These are phyloP conservation scores for Columbina picui DNA, from an alignment of 2,113 vertebrate genomes.

Conservation along the genomic window DNA sequence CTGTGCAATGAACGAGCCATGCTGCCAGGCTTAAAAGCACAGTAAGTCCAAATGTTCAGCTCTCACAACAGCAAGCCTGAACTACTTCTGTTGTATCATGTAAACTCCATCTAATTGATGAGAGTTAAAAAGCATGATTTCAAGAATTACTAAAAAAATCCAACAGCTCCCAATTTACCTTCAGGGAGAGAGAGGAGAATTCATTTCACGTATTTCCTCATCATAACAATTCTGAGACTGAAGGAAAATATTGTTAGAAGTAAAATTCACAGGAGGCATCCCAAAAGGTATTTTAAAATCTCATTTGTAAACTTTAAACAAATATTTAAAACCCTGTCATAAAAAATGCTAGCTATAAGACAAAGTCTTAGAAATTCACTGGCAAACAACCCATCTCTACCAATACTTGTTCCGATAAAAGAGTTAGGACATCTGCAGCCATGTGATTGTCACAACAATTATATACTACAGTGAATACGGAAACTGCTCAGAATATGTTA, in stretches of 20 bases:
- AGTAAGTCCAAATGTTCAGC: neutral
- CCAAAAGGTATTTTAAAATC: neutral
- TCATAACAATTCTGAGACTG: neutral
- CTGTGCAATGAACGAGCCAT: neutral
- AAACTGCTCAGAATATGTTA: neutral
- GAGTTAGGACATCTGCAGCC: neutral
- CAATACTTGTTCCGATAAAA: neutral
- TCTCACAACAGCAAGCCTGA: neutral
- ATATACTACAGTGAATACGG: neutral
- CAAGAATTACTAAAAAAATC: neutral
- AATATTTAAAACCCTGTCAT: neutral
- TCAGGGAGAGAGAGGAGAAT: neutral
- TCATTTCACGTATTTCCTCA: neutral
- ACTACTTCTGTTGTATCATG: neutral
- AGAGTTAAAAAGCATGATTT: neutral
- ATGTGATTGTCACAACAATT: neutral
- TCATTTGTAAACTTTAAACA: neutral
- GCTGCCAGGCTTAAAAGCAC: neutral
- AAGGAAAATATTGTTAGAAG: neutral
- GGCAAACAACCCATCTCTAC: neutral
- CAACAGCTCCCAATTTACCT: neutral
- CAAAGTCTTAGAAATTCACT: neutral
- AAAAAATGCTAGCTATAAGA: neutral
- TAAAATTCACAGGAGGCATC: neutral
- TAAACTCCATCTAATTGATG: neutral